phyloP scores from a whole-genome alignment of 2,888 invertebrate genomes.

The Bugulina stolonifera region DNA sequence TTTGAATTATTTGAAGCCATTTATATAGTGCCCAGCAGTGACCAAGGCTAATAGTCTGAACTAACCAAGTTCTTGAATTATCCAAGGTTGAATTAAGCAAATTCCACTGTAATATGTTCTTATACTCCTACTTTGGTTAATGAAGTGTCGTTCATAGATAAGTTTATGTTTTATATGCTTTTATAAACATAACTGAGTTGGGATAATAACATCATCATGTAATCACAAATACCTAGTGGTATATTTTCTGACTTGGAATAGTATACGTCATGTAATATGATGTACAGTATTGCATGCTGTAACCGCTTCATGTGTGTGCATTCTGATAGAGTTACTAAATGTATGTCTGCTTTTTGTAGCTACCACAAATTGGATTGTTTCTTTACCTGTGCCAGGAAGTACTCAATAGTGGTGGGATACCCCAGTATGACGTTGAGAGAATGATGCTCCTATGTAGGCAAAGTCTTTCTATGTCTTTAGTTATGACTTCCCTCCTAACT shows the following conservation, averaged over 20 bases:
- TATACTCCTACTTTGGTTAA: neutral
- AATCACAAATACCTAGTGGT: too few species aligned
- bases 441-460: slow-evolving; percentile 59
- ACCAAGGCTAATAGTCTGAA: too few species aligned
- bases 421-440: slow-evolving; percentile 60
- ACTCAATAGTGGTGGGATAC: slow-evolving; percentile 57
- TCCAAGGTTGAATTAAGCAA: too few species aligned
- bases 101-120: neutral
- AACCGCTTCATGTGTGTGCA: neutral
- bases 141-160: neutral
- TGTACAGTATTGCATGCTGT: too few species aligned
- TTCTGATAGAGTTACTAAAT: neutral
- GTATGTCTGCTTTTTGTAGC: slow-evolving; percentile 44
- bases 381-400: slow-evolving; percentile 56
- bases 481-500: slow-evolving; percentile 60
- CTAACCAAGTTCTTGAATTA: too few species aligned
- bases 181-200: too few species aligned
- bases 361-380: slow-evolving; percentile 60
- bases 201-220: too few species aligned
- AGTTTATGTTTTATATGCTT: neutral
- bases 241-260: too few species aligned
- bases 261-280: too few species aligned
- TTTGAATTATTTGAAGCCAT: too few species aligned
- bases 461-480: slow-evolving; percentile 56
- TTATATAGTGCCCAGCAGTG: too few species aligned